A percentile compares a stretch with the other conserved stretches of the same genome.
Conservation (phyloP, 2,888 invertebrate genomes). For the Stegana nigrithorax region DNA sequence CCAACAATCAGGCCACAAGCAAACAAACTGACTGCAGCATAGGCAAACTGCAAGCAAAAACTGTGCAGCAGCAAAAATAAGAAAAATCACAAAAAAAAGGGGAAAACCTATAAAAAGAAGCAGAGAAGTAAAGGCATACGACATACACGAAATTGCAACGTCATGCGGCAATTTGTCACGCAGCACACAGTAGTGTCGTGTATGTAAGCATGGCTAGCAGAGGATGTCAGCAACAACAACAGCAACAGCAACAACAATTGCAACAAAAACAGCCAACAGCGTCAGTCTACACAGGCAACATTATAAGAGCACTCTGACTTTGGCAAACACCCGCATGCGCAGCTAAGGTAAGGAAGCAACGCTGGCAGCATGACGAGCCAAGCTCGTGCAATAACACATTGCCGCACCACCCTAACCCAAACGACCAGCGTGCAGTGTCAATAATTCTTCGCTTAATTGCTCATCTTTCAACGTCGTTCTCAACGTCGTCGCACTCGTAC, state of each 20-base stretch:
- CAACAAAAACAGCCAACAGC: neutral
- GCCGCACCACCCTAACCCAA: neutral
- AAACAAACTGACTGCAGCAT: no score
- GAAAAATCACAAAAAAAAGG: no score
- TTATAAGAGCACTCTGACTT: neutral
- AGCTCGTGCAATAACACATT: neutral
- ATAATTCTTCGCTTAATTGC: constrained; percentile 62
- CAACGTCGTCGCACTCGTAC: neutral
- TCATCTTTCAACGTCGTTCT: constrained; percentile 51
- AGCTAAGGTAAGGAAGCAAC: no score
- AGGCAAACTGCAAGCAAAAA: no score
- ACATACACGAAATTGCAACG: constrained; percentile 36
- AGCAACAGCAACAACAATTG: neutral
- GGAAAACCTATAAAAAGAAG: no score
- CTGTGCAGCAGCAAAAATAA: no score
- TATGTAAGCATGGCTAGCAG: neutral
- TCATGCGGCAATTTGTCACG: constrained; percentile 55
- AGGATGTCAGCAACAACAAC: neutral
- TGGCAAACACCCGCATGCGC: constrained; percentile 3
- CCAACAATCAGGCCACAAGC: no score
- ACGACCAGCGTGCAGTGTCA: constrained; percentile 38
- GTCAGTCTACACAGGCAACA: no score
- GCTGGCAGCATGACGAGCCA: no score
- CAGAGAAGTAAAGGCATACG: constrained; percentile 12
- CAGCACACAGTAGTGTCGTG: constrained; percentile 24